Evolutionary conservation across 2,113 vertebrate genomes (phyloP).

Genomic region (rabbit (Oryctolagus cuniculus)): mOryCun1.1 NC_091438.1:29041501-29042000

Average conservation of each 20-base stretch:
- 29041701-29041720: not conserved
- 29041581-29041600: not conserved
- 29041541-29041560: not conserved
- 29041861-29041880: not conserved
- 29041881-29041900: not conserved
- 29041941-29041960: not conserved
- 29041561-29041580: not conserved
- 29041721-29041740: not conserved
- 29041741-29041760: too few species aligned
- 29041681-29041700: not conserved
- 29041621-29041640: not conserved
- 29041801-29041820: conserved; percentile 35
- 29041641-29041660: not conserved
- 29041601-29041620: not conserved
- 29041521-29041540: not conserved
- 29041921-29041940: conserved; percentile 8
- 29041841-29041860: not conserved
- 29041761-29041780: not conserved
- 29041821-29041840: conserved; percentile 42
- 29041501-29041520: not conserved
- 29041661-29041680: not conserved
- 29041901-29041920: not conserved
- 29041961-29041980: not conserved
- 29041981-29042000: not conserved
- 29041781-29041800: not conserved